Conservation (phyloP, 64 coral and sea anemone species). For the Actinia equina region DNA sequence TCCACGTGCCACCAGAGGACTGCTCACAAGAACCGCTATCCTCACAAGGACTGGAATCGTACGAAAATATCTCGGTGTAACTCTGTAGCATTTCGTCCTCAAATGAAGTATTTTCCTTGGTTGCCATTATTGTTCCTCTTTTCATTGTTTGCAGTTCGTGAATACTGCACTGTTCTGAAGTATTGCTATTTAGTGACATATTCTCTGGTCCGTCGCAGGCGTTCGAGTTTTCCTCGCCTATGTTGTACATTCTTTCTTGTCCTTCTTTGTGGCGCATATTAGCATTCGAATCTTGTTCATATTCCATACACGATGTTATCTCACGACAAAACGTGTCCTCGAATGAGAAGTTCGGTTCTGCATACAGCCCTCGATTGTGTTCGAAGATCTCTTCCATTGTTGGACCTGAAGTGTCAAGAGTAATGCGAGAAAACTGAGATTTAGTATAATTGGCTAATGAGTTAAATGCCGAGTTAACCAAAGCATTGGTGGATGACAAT, state of each 20-base stretch:
- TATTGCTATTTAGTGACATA: not conserved
- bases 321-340: conserved; percentile 35
- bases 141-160: conserved; percentile 14
- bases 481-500: not conserved
- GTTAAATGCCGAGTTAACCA: not conserved
- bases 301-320: conserved; percentile 24
- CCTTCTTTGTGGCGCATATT: not conserved
- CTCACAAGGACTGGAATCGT: not conserved
- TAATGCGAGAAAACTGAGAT: not conserved
- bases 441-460: conserved; percentile 1
- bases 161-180: conserved; percentile 4
- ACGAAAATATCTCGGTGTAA: conserved; percentile 6
- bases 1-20: conserved; percentile 29
- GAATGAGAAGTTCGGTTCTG: conserved; percentile 24
- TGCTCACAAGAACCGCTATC: conserved; percentile 29
- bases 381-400: conserved; percentile 23
- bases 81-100: conserved; percentile 4
- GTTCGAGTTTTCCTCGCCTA: not conserved
- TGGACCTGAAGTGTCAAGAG: not conserved
- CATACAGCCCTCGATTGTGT: conserved; percentile 11
- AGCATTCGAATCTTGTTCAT: conserved; percentile 18
- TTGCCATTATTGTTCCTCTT: conserved; percentile 4
- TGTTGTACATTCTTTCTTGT: not conserved
- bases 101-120: conserved; percentile 9
- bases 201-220: not conserved